A percentile compares a stretch with the other conserved stretches of the same genome.
These are phyloP conservation scores for Lasioglossum leucozonium DNA, from an alignment of 2,888 invertebrate species.

Conservation along the genomic window DNA sequence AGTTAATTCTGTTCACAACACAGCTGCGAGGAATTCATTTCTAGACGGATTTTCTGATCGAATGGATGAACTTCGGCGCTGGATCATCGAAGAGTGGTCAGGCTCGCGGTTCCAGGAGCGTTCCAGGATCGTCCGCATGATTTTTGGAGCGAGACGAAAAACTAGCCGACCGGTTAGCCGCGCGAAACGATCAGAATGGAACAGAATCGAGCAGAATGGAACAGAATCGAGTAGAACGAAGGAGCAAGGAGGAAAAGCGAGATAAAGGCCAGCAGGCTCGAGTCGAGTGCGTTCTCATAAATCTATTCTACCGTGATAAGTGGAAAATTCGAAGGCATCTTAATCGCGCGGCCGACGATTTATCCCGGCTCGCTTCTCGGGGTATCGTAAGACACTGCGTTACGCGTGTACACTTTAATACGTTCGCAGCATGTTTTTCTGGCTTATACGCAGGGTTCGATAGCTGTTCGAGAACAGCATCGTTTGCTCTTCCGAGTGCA, in stretches of 20 bases:
- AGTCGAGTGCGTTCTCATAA: constrained; percentile 36
- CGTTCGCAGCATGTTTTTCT: not conserved
- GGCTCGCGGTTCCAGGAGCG: not conserved
- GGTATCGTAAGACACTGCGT: not conserved
- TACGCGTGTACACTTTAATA: not conserved
- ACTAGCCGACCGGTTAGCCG: constrained; percentile 53
- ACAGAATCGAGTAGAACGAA: constrained; percentile 27
- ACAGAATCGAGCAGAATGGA: constrained; percentile 26
- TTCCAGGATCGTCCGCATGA: constrained; percentile 51
- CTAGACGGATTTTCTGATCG: no score
- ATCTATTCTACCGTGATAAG: constrained; percentile 53
- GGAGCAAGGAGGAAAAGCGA: constrained; percentile 9
- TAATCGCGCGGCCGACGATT: constrained; percentile 49
- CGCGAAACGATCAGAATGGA: not conserved
- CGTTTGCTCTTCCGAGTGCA: not conserved
- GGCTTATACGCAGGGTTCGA: not conserved
- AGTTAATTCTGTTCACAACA: no score
- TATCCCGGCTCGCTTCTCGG: constrained; percentile 18
- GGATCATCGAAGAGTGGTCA: not conserved
- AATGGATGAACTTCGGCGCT: no score
- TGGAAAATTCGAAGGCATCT: constrained; percentile 55
- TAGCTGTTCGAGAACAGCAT: not conserved
- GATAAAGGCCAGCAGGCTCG: constrained; percentile 23
- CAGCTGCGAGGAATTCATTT: no score
- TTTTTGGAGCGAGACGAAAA: constrained; percentile 74